phyloP scores from a whole-genome alignment of 2,888 invertebrate genomes.

The Hirtodrosophila alboralis region DNA sequence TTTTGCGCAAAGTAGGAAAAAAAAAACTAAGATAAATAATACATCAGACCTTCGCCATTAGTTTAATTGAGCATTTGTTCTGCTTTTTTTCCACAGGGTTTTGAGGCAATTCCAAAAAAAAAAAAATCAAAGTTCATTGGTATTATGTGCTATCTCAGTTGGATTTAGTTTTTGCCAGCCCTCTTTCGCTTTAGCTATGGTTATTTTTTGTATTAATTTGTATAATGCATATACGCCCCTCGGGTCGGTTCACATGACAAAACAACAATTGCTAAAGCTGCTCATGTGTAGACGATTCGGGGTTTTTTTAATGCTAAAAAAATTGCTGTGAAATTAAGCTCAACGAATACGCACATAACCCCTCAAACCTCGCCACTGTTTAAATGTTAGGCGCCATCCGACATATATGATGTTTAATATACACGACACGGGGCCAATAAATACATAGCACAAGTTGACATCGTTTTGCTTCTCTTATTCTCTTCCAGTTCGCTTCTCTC shows the following conservation, averaged over 20 bases:
- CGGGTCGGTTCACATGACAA: constrained; percentile 51
- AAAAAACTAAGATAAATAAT: constrained; percentile 16
- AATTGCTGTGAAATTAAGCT: constrained; percentile 51
- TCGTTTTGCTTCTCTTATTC: constrained; percentile 10
- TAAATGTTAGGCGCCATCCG: constrained; percentile 29
- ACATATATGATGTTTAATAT: constrained; percentile 59
- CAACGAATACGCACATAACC: constrained; percentile 32
- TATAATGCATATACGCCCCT: constrained; percentile 54
- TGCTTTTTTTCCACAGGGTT: constrained; percentile 24
- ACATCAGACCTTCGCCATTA: constrained; percentile 24
- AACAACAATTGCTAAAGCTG: constrained; percentile 31
- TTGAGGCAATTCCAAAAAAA: constrained; percentile 13
- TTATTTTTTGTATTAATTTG: constrained; percentile 61
- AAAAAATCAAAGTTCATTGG: constrained; percentile 51
- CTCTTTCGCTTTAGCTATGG: neutral
- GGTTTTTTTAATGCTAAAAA: constrained; percentile 45
- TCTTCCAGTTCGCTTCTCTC: constrained; percentile 1
- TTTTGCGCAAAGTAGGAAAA: constrained; percentile 29
- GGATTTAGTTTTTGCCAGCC: neutral
- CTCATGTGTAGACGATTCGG: constrained; percentile 23
- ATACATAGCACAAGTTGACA: constrained; percentile 46
- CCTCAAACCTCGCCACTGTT: neutral
- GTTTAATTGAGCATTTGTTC: constrained; percentile 49
- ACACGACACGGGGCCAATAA: constrained; percentile 62
- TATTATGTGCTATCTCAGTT: constrained; percentile 27